Base-by-base conservation (phyloP, 2,888 invertebrate genomes). In the Drosophila affinis region DNA sequence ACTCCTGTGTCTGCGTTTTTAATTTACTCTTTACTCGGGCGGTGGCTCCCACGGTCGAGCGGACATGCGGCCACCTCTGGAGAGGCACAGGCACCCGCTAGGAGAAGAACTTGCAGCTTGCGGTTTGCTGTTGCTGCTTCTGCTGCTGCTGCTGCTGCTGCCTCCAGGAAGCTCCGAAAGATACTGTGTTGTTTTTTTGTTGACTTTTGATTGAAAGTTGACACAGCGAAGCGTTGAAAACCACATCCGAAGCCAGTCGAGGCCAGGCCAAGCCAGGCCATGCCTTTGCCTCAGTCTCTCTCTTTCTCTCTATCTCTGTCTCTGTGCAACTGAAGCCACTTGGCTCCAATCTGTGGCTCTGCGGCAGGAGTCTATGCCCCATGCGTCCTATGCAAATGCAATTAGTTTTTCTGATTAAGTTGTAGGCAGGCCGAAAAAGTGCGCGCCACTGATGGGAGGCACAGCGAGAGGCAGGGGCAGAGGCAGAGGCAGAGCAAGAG, bases 161-260 rank as follows among this genome's bases (percentile, higher is more conserved):
- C 84, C 39, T 39, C 39, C 88, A 89, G 84, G 88, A 88, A 81
- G 82, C 86, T 63, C 76, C 83, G 88, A 84, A 88, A 89, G 88
- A 62, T 77, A 69, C 57, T n/a, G 57, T 62, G 62, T 54, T 21
- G 18, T 60, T 72, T 70, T 70, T 86, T 74, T 78, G 78, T 84
- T 88, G 79, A 87, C 87, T 85, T 39, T 85, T 89, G 85, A 86
- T 86, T 86, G 85, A 86, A 86, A 86, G 89, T 86, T 89, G 89
- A 86, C 89, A 89, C 89, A 89, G 89, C 85, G 76, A 86, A 89
- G 88, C 89, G 85, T 84, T 88, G 76, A 89, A 88, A 90, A 90
- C 88, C 90, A 90, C 88, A 90, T 90, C 89, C 88, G 90, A 81
- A 82, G 83, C 77, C 39, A 39, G 52, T 7, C 29, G 29, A 29